These are phyloP conservation scores for Leptopilina syphax DNA, from an alignment of 2,888 invertebrate genomes.

Conservation along the genomic window DNA sequence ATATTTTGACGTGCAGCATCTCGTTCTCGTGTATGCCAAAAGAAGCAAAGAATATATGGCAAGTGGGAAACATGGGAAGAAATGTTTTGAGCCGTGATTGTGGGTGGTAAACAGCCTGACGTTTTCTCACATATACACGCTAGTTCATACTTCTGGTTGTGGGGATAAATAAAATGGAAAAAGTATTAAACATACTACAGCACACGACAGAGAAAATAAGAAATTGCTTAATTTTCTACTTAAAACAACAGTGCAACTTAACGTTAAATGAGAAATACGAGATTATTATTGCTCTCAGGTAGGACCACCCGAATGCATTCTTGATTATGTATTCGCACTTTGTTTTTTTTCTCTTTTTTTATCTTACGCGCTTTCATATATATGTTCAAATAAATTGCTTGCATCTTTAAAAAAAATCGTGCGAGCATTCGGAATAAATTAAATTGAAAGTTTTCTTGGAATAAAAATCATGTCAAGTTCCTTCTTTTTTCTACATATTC, in stretches of 20 bases:
- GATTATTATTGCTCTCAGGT: slow-evolving; percentile 44
- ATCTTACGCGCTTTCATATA: slow-evolving; percentile 13
- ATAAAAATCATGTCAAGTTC: background rate
- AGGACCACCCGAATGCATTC: slow-evolving; percentile 69
- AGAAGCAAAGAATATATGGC: slow-evolving; percentile 41
- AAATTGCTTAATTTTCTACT: slow-evolving; percentile 35
- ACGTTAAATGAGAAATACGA: slow-evolving; percentile 28
- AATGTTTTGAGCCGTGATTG: slow-evolving; percentile 46
- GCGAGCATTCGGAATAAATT: background rate
- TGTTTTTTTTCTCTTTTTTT: background rate
- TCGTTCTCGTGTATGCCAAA: slow-evolving; percentile 41
- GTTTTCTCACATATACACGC: slow-evolving; percentile 40
- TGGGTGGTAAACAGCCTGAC: slow-evolving; percentile 58
- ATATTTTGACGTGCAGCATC: slow-evolving; percentile 62
- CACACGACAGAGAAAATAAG: background rate
- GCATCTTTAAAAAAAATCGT: background rate
- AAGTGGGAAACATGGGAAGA: slow-evolving; percentile 41
- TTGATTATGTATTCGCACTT: slow-evolving; percentile 63
- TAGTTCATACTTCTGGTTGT: slow-evolving; percentile 34
- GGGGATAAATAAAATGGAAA: slow-evolving; percentile 49
- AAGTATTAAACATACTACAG: slow-evolving; percentile 21
- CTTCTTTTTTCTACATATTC: background rate
- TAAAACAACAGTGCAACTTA: slow-evolving; percentile 43
- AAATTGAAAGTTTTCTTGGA: slow-evolving; percentile 13
- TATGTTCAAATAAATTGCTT: slow-evolving; percentile 45